Evolutionary conservation across 2,113 vertebrate species (phyloP).

Genomic region (Petaurus breviceps): DNA sequence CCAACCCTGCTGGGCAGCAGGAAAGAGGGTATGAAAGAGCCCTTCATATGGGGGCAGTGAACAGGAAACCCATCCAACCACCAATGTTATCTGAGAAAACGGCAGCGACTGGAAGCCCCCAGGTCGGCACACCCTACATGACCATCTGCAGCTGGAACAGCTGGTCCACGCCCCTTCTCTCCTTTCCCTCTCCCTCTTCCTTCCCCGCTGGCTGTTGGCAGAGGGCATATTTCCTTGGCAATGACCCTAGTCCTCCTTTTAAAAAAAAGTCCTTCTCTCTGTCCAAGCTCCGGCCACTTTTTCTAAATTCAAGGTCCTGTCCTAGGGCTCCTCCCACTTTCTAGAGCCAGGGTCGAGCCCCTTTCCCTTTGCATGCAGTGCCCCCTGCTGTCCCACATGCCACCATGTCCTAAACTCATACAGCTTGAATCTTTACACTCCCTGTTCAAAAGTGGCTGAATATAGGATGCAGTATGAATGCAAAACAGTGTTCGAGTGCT

Average conservation of each 20-base stretch:
- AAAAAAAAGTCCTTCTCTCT: neutral
- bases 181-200: neutral
- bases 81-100: neutral
- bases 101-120: neutral
- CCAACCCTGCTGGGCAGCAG: neutral
- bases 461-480: neutral
- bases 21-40: neutral
- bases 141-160: neutral
- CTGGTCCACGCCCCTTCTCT: neutral
- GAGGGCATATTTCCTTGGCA: neutral
- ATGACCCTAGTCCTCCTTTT: neutral
- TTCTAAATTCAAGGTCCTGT: neutral
- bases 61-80: neutral
- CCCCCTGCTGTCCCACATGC: neutral
- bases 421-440: neutral
- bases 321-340: neutral
- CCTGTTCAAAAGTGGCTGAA: neutral
- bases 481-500: neutral
- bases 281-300: neutral
- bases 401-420: neutral
- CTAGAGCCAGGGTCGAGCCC: neutral
- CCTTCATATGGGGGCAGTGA: neutral
- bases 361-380: neutral
- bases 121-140: neutral
- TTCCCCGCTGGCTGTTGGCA: neutral